These are phyloP conservation scores for Orientallactaga sibirica DNA, from an alignment of 2,797 vertebrate genomes.

Conservation along the genomic window DNA sequence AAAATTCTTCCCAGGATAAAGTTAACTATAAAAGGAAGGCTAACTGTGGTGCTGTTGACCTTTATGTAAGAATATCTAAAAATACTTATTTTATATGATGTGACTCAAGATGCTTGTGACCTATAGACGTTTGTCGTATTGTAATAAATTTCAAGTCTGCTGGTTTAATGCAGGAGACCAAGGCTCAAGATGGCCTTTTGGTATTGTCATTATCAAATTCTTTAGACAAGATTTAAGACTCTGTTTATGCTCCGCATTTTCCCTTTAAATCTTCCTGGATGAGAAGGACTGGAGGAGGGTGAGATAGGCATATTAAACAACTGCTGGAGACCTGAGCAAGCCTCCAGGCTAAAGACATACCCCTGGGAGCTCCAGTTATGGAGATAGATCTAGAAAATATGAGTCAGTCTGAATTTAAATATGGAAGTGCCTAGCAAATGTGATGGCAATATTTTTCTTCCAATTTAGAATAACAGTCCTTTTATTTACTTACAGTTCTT, in stretches of 20 bases:
- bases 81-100: conserved; percentile 83
- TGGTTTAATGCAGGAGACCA: conserved; percentile 64
- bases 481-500: conserved; percentile 64
- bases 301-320: conserved; percentile 40
- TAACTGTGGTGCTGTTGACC: conserved; percentile 74
- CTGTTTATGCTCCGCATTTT: conserved; percentile 69
- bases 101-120: conserved; percentile 80
- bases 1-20: conserved; percentile 63
- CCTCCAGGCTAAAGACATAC: conserved; percentile 48
- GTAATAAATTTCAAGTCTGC: conserved; percentile 79
- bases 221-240: conserved; percentile 82
- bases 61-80: conserved; percentile 86
- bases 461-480: conserved; percentile 61
- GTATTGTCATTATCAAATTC: conserved; percentile 81
- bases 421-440: conserved; percentile 64
- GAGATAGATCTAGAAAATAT: conserved; percentile 54
- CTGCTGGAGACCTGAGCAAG: conserved; percentile 60
- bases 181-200: conserved; percentile 71
- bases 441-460: conserved; percentile 73
- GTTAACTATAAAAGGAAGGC: conserved; percentile 77
- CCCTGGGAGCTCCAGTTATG: conserved; percentile 41
- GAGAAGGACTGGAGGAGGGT: conserved; percentile 3
- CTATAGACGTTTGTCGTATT: conserved; percentile 75
- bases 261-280: conserved; percentile 70
- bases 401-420: conserved; percentile 72